Percentiles rank a stretch among this genome's conserved stretches.
phyloP scores from a whole-genome alignment of 2,797 vertebrate genomes.

The Rallus crepitans region DNA sequence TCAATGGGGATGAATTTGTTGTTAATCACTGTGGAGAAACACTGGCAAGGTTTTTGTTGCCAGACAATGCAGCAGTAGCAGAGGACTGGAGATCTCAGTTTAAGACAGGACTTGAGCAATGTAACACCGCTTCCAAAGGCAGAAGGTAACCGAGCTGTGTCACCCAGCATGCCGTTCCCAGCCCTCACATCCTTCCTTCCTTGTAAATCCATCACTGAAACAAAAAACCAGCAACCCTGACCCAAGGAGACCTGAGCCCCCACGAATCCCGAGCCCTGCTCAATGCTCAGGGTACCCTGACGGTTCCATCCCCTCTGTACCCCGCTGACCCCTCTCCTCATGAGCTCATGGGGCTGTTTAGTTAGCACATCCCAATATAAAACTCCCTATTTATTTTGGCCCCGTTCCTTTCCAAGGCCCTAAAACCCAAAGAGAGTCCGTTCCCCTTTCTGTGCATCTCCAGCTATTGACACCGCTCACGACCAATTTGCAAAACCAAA shows the following conservation, averaged over 20 bases:
- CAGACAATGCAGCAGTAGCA: fast-evolving
- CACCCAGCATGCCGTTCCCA: background rate
- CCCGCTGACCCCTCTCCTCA: slow-evolving; percentile 23
- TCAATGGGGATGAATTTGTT: background rate
- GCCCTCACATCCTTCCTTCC: background rate
- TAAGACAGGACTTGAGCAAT: background rate
- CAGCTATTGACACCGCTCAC: slow-evolving; percentile 47
- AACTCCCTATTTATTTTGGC: slow-evolving; percentile 41
- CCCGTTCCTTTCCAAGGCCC: background rate
- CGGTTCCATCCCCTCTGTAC: background rate
- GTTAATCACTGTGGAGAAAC: background rate
- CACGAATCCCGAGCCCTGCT: fast-evolving
- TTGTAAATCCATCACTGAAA: slow-evolving; percentile 33
- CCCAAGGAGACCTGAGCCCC: background rate
- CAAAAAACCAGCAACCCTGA: background rate
- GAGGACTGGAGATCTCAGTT: background rate
- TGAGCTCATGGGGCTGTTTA: slow-evolving; percentile 15
- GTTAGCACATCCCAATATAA: background rate
- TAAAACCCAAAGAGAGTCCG: slow-evolving; percentile 53
- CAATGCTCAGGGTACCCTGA: background rate
- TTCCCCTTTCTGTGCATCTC: background rate
- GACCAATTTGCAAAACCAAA: slow-evolving; percentile 38
- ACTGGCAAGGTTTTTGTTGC: background rate
- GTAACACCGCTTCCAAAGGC: background rate
- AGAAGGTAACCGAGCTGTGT: background rate